Percentiles rank a stretch among this genome's conserved stretches.
Evolutionary conservation across 1,140 invertebrate species (phyloP).

Genomic region (Drosophila ficusphila): DNA sequence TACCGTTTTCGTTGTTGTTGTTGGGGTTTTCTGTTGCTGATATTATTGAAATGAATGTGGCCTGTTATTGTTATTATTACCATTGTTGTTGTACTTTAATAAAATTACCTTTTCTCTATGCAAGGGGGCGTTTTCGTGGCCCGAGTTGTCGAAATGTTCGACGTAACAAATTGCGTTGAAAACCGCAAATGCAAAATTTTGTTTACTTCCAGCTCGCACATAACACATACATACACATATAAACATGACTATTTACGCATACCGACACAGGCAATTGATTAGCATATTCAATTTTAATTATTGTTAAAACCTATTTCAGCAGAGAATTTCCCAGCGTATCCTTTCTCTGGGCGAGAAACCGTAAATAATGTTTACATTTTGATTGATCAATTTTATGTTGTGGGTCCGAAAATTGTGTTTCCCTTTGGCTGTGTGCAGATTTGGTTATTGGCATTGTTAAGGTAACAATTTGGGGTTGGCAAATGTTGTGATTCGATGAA

Average conservation of each 20-base stretch:
- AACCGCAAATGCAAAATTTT: constrained; percentile 59
- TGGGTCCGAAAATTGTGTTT: constrained; percentile 35
- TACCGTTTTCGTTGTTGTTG: background rate
- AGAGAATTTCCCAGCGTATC: constrained; percentile 22
- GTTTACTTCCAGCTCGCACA: constrained; percentile 31
- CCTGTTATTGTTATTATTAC: constrained; percentile 27
- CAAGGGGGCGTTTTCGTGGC: constrained; percentile 14
- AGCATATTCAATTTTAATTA: constrained; percentile 66
- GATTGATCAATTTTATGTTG: constrained; percentile 54
- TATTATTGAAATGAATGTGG: constrained; percentile 61
- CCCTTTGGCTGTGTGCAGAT: constrained; percentile 11
- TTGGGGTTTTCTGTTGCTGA: constrained; percentile 7
- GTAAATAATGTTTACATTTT: constrained; percentile 58
- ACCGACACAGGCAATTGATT: constrained; percentile 48
- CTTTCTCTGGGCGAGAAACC: constrained; percentile 41
- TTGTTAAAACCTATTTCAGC: constrained; percentile 48
- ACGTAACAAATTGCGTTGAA: constrained; percentile 58
- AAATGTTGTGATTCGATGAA: constrained; percentile 26
- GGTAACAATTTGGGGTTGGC: constrained; percentile 4
- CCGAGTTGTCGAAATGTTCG: constrained; percentile 37
- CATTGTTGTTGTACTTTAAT: constrained; percentile 47
- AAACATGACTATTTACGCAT: background rate
- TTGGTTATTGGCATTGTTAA: constrained; percentile 19
- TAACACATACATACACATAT: background rate
- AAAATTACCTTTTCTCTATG: constrained; percentile 51